These are phyloP conservation scores for Atrichornis clamosus DNA, from an alignment of 2,113 vertebrate genomes.

Conservation along the genomic window DNA sequence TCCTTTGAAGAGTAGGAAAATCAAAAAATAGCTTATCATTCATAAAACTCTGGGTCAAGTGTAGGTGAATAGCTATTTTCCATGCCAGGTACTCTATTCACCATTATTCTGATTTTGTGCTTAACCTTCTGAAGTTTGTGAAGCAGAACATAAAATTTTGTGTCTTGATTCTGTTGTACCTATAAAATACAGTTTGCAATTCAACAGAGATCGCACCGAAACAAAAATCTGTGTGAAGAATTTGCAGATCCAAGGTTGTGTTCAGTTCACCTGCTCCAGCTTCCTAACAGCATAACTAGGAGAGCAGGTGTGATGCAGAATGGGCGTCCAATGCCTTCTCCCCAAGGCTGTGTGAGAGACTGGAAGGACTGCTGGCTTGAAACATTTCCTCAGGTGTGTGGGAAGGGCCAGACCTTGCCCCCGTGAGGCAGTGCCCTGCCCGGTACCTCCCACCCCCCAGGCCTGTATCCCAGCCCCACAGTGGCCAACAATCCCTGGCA, in stretches of 20 bases:
- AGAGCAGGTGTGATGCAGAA: neutral
- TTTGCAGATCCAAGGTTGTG: neutral
- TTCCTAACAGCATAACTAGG: neutral
- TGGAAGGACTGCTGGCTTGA: neutral
- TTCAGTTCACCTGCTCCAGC: neutral
- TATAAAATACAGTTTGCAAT: neutral
- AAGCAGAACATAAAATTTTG: neutral
- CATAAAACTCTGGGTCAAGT: neutral
- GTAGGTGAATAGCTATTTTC: neutral
- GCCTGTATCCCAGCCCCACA: neutral
- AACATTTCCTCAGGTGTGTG: fast-evolving
- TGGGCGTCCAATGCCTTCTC: fast-evolving
- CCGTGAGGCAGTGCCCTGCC: too few relatives aligned
- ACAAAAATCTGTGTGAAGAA: neutral
- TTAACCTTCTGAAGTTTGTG: neutral
- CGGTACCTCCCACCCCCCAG: neutral
- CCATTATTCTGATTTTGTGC: neutral
- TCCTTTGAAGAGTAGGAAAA: neutral
- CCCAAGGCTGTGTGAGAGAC: neutral
- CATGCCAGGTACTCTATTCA: neutral
- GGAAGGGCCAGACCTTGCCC: neutral
- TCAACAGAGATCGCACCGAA: neutral
- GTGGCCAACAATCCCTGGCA: neutral
- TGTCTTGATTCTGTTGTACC: neutral
- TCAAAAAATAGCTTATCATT: neutral